Evolutionary conservation across 2,797 vertebrate genomes (phyloP).

Genomic region (Kryptolebias ocellatus): DNA sequence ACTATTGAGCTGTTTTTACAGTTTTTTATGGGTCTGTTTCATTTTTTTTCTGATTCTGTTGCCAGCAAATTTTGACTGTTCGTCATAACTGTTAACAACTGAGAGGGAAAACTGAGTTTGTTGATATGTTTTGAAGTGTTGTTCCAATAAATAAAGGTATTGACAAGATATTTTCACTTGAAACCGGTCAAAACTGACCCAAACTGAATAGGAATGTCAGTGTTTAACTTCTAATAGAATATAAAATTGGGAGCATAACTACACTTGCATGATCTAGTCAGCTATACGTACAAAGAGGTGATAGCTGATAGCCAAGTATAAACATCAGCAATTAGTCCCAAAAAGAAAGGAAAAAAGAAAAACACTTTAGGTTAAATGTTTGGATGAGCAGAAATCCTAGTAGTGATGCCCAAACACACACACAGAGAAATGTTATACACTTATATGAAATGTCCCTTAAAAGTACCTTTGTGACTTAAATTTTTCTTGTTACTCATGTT

Average conservation of each 20-base stretch:
- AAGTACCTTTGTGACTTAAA: not conserved
- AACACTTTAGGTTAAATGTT: too few species aligned
- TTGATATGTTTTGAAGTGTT: not conserved
- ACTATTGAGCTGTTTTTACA: too few species aligned
- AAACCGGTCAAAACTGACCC: not conserved
- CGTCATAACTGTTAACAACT: too few species aligned
- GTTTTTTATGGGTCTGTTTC: too few species aligned
- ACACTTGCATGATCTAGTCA: not conserved
- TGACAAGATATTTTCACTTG: not conserved
- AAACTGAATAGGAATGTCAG: not conserved
- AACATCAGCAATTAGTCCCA: not conserved
- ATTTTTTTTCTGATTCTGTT: too few species aligned
- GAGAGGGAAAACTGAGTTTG: too few species aligned
- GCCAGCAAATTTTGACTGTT: too few species aligned
- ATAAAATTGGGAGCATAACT: not conserved
- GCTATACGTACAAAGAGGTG: not conserved
- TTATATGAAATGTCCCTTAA: not conserved
- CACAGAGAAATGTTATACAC: slow-evolving; percentile 7
- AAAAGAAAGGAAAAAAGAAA: too few species aligned
- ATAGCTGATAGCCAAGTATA: not conserved
- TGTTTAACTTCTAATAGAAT: not conserved
- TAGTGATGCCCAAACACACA: not conserved
- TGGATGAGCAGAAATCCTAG: too few species aligned
- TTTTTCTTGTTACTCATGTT: not conserved
- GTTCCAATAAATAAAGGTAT: not conserved